Percentiles rank a stretch among this genome's conserved stretches.
Conservation (phyloP, 2,113 vertebrate species). For the Chloropsis hardwickii region DNA sequence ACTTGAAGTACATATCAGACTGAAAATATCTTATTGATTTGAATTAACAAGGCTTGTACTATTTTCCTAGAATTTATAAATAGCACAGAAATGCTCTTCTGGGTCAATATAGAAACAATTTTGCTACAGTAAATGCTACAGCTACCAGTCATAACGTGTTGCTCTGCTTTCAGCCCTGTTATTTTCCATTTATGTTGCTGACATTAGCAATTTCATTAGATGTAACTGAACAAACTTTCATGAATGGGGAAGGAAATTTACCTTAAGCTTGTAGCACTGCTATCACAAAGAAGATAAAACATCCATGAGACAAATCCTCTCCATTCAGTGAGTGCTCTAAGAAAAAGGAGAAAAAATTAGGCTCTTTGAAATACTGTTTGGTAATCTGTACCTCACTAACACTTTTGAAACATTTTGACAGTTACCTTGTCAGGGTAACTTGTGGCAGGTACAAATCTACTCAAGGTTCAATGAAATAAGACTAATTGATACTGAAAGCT, state of each 20-base stretch:
- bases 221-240: not conserved
- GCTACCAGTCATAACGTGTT: not conserved
- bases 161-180: not conserved
- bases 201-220: not conserved
- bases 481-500: not conserved
- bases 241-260: not conserved
- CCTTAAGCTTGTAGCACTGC: not conserved
- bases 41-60: not conserved
- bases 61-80: not conserved
- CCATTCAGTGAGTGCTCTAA: not conserved
- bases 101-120: not conserved
- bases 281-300: not conserved
- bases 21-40: not conserved
- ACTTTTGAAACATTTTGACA: not conserved
- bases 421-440: not conserved
- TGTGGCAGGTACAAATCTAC: not conserved
- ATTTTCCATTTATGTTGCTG: not conserved
- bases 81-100: not conserved
- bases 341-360: not conserved
- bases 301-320: not conserved
- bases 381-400: not conserved
- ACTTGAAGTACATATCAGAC: not conserved
- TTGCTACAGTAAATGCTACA: not conserved
- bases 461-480: not conserved
- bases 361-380: not conserved